Conservation (phyloP, 53 echinoderm and acorn worm species). For the Temnopleurus reevesii region DNA sequence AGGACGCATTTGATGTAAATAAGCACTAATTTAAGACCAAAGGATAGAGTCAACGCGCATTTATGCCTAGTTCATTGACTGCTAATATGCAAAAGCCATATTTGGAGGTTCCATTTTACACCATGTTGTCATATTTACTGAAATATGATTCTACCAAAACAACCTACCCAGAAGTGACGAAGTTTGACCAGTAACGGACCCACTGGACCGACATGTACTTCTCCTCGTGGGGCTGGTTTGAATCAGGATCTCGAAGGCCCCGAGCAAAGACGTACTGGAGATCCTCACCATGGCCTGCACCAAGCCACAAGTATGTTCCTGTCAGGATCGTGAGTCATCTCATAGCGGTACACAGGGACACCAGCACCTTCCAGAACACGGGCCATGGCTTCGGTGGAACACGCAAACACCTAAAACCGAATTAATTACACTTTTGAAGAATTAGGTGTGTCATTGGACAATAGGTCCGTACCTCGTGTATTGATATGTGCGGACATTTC, state of each 20-base stretch:
- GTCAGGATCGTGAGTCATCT: constrained; percentile 72
- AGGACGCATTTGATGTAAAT: no score
- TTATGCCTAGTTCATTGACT: no score
- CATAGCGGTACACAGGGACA: constrained; percentile 63
- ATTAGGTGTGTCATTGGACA: no score
- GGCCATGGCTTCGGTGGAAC: constrained; percentile 61
- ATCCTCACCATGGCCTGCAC: constrained; percentile 76
- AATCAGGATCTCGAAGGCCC: constrained; percentile 9
- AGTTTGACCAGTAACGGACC: constrained; percentile 75
- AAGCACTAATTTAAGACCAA: no score
- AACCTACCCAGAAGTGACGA: constrained; percentile 63
- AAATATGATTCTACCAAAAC: no score
- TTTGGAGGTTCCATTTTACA: no score
- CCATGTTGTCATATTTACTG: no score
- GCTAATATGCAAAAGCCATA: no score
- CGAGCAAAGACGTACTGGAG: constrained; percentile 65
- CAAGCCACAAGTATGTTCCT: constrained; percentile 62
- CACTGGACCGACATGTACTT: constrained; percentile 60
- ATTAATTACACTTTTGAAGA: no score
- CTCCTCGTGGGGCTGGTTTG: constrained; percentile 55
- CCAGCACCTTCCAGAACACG: constrained; percentile 27
- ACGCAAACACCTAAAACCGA: constrained; percentile 75
- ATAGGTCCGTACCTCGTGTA: no score
- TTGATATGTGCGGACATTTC: no score
- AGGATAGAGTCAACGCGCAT: no score